Percentiles rank a stretch among this genome's conserved stretches.
phyloP scores from a whole-genome alignment of 2,113 vertebrate species.

The Raphicerus campestris region DNA sequence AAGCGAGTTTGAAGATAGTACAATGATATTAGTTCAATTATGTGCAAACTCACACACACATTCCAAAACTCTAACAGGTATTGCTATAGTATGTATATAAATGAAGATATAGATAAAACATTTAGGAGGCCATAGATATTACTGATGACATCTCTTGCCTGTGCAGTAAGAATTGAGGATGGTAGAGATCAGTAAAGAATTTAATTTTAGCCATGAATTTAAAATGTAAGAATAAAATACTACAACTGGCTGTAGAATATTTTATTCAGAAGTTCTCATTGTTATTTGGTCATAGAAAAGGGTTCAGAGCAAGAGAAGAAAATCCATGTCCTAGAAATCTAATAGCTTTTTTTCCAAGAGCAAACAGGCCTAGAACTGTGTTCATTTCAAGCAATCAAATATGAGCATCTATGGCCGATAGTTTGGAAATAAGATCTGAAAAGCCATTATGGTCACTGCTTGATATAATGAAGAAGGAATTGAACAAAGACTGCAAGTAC shows the following conservation, averaged over 20 bases:
- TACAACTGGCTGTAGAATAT: background rate
- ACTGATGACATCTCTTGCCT: background rate
- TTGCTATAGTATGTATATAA: background rate
- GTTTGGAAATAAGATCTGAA: background rate
- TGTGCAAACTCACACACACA: background rate
- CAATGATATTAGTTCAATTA: background rate
- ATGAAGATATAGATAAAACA: background rate
- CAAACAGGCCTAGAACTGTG: background rate
- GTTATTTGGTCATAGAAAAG: background rate
- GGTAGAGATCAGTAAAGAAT: background rate
- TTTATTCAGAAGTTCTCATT: background rate
- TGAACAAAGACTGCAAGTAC: background rate
- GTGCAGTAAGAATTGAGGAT: background rate
- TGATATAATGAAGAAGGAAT: background rate
- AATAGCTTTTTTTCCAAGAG: background rate
- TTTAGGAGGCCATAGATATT: background rate
- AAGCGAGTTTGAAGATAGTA: background rate
- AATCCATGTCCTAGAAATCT: background rate
- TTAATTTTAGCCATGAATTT: background rate
- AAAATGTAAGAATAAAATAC: background rate
- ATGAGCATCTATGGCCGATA: fast-evolving
- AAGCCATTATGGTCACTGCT: background rate
- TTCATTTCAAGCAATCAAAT: background rate
- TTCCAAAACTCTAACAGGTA: background rate
- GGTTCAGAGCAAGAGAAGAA: background rate